Conservation (phyloP, 2,797 vertebrate species). For the Sciurus vulgaris region DNA sequence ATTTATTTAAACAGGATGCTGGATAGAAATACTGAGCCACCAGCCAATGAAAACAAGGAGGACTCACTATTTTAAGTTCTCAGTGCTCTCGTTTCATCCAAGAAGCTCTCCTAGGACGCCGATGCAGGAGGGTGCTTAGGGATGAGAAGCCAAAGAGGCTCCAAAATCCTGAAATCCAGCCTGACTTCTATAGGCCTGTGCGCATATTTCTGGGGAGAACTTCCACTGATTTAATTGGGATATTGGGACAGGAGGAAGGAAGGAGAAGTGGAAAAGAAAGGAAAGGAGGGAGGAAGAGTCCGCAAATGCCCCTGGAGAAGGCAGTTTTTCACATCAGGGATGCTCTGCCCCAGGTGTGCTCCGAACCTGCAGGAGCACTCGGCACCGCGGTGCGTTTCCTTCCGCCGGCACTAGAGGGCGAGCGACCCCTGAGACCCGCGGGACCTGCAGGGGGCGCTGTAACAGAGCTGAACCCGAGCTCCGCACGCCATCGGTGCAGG, state of each 20-base stretch:
- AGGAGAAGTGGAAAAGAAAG: too few species aligned
- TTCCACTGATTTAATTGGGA: neutral
- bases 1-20: neutral
- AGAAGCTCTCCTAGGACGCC: neutral
- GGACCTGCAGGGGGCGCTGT: neutral
- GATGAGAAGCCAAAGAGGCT: neutral
- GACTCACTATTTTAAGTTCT: neutral
- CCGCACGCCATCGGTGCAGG: neutral
- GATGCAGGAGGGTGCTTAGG: neutral
- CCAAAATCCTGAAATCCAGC: neutral
- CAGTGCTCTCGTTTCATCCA: too few species aligned
- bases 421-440: accelerated
- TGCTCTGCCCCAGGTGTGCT: too few species aligned
- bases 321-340: accelerated
- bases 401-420: neutral
- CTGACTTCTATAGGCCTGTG: too few species aligned
- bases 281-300: neutral
- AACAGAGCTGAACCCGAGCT: accelerated
- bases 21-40: neutral
- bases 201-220: neutral
- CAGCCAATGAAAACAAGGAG: too few species aligned
- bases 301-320: accelerated
- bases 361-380: too few species aligned
- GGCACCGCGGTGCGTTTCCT: neutral
- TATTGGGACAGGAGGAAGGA: neutral